Evolutionary conservation across 2,113 vertebrate genomes (phyloP).

Genomic region (Periophthalmodon schlosseri): DNA sequence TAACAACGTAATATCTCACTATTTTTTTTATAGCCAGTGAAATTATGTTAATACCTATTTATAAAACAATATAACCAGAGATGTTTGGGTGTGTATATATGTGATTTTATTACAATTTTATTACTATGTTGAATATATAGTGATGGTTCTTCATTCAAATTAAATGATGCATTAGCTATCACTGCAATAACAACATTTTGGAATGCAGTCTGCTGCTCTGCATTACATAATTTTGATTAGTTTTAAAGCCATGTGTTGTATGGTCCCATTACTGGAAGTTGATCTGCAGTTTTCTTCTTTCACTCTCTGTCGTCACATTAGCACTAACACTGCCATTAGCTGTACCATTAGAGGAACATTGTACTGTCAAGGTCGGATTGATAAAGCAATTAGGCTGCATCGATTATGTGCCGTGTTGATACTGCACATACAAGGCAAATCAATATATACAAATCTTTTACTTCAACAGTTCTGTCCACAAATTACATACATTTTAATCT

Average conservation of each 20-base stretch:
- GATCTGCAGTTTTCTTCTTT: not conserved
- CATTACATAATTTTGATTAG: not conserved
- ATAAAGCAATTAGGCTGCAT: conserved; percentile 7
- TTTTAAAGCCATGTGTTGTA: not conserved
- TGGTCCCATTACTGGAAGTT: not conserved
- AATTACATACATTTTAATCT: not conserved
- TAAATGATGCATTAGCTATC: too few relatives aligned
- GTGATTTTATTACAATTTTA: too few relatives aligned
- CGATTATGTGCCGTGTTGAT: not conserved
- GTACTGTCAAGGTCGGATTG: not conserved
- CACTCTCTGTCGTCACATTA: not conserved
- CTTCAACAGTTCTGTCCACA: not conserved
- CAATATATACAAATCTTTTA: not conserved
- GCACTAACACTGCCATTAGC: not conserved
- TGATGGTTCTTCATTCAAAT: too few relatives aligned
- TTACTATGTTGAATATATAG: too few relatives aligned
- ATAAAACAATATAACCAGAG: too few relatives aligned
- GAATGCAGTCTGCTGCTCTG: too few relatives aligned
- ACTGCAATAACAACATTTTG: too few relatives aligned
- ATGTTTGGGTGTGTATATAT: too few relatives aligned
- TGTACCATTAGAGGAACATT: not conserved
- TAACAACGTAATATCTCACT: not conserved
- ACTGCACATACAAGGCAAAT: not conserved
- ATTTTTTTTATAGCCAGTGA: too few relatives aligned
- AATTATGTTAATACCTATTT: too few relatives aligned